These are phyloP conservation scores for Rhynchomys soricoides DNA, from an alignment of 2,113 vertebrate species.

Conservation along the genomic window DNA sequence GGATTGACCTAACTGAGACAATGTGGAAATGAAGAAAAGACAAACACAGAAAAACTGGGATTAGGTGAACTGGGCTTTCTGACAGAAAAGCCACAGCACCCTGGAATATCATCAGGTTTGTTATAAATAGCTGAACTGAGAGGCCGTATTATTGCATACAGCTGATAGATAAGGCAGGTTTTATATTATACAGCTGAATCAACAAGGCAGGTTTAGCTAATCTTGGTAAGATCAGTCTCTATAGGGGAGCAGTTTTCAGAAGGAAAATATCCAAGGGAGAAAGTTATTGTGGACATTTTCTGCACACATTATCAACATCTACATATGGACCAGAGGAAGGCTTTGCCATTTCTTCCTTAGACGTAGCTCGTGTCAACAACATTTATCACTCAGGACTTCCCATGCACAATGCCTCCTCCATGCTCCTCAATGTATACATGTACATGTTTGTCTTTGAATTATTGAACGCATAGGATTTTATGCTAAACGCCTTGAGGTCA, in stretches of 20 bases:
- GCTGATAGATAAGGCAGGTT: background rate
- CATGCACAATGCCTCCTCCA: background rate
- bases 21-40: background rate
- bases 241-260: background rate
- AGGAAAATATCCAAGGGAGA: background rate
- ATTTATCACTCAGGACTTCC: background rate
- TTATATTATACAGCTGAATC: too few species aligned
- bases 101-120: background rate
- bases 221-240: background rate
- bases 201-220: too few species aligned
- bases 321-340: background rate
- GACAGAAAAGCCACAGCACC: background rate
- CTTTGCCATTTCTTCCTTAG: background rate
- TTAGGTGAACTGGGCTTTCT: too few species aligned
- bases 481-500: background rate
- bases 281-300: background rate
- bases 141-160: background rate
- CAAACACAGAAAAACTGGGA: background rate
- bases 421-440: background rate
- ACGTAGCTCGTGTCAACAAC: background rate
- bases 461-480: background rate
- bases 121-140: background rate
- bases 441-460: background rate
- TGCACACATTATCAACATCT: background rate
- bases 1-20: background rate